These are phyloP conservation scores for Nerophis lumbriciformis DNA, from an alignment of 2,113 vertebrate species.

Conservation along the genomic window DNA sequence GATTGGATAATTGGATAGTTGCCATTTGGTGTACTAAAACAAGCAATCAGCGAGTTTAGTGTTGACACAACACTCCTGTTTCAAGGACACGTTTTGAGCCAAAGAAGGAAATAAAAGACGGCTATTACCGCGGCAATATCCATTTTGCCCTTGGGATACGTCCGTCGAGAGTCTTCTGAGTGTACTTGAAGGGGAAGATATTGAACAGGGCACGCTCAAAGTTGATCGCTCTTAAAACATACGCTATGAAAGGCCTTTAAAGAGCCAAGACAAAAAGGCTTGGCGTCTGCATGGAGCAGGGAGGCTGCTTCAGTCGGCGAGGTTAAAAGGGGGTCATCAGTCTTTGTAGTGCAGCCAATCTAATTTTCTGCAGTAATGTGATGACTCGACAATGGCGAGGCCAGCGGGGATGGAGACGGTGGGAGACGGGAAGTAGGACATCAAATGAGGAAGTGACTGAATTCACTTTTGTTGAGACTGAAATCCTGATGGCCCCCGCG, in stretches of 20 bases:
- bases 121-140: constrained; percentile 21
- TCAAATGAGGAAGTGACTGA: constrained; percentile 21
- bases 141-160: constrained; percentile 42
- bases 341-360: constrained; percentile 44
- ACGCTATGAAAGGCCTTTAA: constrained; percentile 44
- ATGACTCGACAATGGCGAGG: constrained; percentile 48
- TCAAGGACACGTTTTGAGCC: constrained; percentile 22
- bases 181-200: constrained; percentile 37
- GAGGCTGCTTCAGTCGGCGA: constrained; percentile 33
- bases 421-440: constrained; percentile 4
- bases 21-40: neutral
- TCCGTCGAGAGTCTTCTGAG: constrained; percentile 34
- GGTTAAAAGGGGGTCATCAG: constrained; percentile 56
- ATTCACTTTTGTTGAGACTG: constrained; percentile 5
- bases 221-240: constrained; percentile 54
- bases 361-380: constrained; percentile 52
- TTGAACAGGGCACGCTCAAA: constrained; percentile 44
- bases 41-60: too few relatives aligned
- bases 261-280: constrained; percentile 32
- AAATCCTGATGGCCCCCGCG: constrained; percentile 18
- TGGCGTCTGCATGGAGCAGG: constrained; percentile 29
- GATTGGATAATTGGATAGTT: neutral
- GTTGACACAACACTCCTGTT: neutral
- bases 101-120: constrained; percentile 16
- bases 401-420: constrained; percentile 25